Base-by-base conservation (phyloP, 2,888 invertebrate species). In the Aporophyla lueneburgensis region DNA sequence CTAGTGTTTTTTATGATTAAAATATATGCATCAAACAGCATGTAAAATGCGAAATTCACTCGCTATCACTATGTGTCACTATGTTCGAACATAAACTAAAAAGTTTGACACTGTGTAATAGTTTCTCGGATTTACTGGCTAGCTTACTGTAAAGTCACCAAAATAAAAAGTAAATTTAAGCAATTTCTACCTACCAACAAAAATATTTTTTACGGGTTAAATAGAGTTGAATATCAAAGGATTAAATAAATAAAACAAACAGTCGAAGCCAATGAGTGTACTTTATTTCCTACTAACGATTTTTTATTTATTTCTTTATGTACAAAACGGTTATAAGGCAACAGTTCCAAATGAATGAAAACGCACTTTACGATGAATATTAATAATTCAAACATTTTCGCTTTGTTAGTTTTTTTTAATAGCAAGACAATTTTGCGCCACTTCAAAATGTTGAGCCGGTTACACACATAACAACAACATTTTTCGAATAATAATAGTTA, bases 321-420 rank as follows among this genome's bases (percentile, higher is more conserved):
- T 96, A 96, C 96, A 96, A 96, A 96, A 96, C 94, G 93, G 93
- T 95, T 92, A 94, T 96, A 96, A 96, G 96, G 96, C 96, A 96
- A 95, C 96, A 94, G 94, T 95, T 95, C 90, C 89, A 95, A 96
- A 95, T 93, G 87, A 95, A 95, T 93, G 89, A 92, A 93, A 95
- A 94, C 92, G 93, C 93, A 90, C 90, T 87, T 89, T 89, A 89
- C 87, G 89, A 90, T 92, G 89, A 91, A 89, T 88, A 89, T 88
- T 88, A 88, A 89, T 88, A 87, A 88, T 89, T 85, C 82, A 89
- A 91, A 91, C 86, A 89, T 91, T 91, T 76, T 89, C 84, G 83
- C 86, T 81, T 88, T 83, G 77, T 69, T 86, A 68, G 80, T 84
- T 88, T 87, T 86, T 68, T 74, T 71, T 74, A 85, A 65, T 92